Base-by-base conservation (phyloP, 2,888 invertebrate genomes). In the Drosophila diplacantha region DNA sequence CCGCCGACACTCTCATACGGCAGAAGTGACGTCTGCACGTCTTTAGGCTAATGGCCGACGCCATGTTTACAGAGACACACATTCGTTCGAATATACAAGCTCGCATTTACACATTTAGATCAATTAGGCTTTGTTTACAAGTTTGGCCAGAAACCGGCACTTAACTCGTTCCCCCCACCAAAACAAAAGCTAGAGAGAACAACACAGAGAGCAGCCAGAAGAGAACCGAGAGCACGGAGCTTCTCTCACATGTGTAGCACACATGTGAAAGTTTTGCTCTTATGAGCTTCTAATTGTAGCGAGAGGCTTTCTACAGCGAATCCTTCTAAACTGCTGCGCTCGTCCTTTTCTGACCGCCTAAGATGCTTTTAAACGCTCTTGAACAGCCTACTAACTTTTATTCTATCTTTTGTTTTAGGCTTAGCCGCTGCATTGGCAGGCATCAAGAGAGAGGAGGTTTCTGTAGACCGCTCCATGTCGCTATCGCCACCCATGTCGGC, bases 371-470 rank as follows among this genome's bases (percentile, higher is more conserved):
- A 29, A 12, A 5, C 8, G n/a, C n/a, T 18, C 14, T 51, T 50
- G 29, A 55, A 37, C 39, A 43, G 11, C 39, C 50, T 20, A 37
- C 68, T 77, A 73, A 78, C 60, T 61, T 32, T 43, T 43, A 5
- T 26, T 24, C 26, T 62, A 43, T 12, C 24, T 38, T 55, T 41
- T 24, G 11, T 73, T 73, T 53, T 61, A 88, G 88, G 85, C 77
- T 75, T 88, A 70, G 88, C 88, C 59, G 88, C 88, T 66, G 88
- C 88, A 43, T 73, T 88, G 71, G 88, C 88, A 54, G 86, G 87
- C 71, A 87, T 88, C 62, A 88, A 88, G 71, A 85, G 85, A 41
- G 88, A 88, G 69, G 87, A 88, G 8, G 67, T 79, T 53, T 69
- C 68, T 32, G 81, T 81, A 24, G 87, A 88, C 58, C 85, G 83